A percentile compares a stretch with the other conserved stretches of the same genome.
These are phyloP conservation scores for Aphaenogaster rudis DNA, from an alignment of 1,140 invertebrate species.

Conservation along the genomic window DNA sequence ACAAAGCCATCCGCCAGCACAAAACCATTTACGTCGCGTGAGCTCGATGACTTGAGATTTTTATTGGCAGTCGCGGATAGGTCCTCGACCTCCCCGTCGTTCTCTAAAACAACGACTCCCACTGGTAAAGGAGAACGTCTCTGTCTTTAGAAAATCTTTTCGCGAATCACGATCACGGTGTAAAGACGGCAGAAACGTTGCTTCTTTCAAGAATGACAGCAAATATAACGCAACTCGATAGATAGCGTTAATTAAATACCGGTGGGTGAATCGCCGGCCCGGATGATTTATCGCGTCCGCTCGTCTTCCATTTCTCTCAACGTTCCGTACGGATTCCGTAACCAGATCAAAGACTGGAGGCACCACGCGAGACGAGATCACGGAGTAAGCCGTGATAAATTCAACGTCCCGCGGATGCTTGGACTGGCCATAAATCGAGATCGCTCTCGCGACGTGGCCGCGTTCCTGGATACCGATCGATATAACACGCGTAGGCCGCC, in stretches of 20 bases:
- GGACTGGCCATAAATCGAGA: slow-evolving; percentile 79
- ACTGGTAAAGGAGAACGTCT: not conserved
- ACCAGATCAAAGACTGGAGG: slow-evolving; percentile 65
- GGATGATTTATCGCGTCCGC: slow-evolving; percentile 50
- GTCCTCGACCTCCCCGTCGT: slow-evolving; percentile 5
- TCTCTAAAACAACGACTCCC: not conserved
- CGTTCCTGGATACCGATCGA: slow-evolving; percentile 73
- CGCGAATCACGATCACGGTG: not conserved
- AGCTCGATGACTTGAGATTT: slow-evolving; percentile 43
- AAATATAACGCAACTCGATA: slow-evolving; percentile 35
- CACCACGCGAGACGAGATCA: slow-evolving; percentile 44
- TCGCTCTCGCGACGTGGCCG: slow-evolving; percentile 73
- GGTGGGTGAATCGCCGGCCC: slow-evolving; percentile 2
- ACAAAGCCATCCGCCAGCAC: slow-evolving; percentile 18
- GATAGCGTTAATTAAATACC: slow-evolving; percentile 65
- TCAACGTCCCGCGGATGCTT: slow-evolving; percentile 70
- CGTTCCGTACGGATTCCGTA: slow-evolving; percentile 60
- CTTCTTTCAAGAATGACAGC: slow-evolving; percentile 6
- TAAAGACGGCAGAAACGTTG: not conserved
- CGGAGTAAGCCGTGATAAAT: slow-evolving; percentile 74
- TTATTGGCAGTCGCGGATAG: slow-evolving; percentile 3
- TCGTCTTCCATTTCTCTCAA: slow-evolving; percentile 11
- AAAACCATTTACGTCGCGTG: slow-evolving; percentile 50
- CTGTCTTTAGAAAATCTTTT: not conserved
- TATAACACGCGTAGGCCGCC: slow-evolving; percentile 56